Percentiles rank a stretch among this genome's conserved stretches.
Conservation (phyloP, 2,113 vertebrate genomes). For the Corythaeola cristata region DNA sequence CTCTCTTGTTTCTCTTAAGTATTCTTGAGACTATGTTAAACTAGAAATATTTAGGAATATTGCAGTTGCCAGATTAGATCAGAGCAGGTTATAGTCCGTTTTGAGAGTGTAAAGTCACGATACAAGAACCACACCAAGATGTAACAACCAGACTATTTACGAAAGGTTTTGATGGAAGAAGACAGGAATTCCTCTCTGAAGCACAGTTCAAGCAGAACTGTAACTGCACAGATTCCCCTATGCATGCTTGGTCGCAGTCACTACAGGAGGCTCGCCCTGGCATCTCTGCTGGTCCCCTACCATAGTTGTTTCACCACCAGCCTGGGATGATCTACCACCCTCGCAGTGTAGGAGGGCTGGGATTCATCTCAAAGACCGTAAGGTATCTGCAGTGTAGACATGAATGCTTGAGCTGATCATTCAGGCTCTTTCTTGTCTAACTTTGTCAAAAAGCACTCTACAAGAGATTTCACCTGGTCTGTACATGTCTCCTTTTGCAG, state of each 20-base stretch:
- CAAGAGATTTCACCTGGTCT: neutral
- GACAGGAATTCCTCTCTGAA: neutral
- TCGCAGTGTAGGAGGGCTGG: neutral
- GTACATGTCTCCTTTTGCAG: neutral
- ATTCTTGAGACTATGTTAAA: neutral
- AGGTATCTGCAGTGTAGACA: neutral
- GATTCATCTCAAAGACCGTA: neutral
- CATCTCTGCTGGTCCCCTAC: neutral
- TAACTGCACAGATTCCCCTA: neutral
- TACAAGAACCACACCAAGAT: neutral
- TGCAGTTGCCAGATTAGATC: neutral
- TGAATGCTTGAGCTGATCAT: neutral
- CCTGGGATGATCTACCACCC: neutral
- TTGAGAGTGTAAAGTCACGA: neutral
- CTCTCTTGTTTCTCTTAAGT: neutral
- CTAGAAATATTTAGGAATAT: constrained; percentile 1
- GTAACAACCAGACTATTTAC: neutral
- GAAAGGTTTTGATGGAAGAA: neutral
- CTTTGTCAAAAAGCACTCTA: neutral
- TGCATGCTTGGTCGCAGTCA: neutral
- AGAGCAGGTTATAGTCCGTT: neutral
- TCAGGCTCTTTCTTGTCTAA: neutral
- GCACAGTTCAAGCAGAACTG: neutral
- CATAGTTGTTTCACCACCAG: neutral
- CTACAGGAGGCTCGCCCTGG: neutral